Base-by-base conservation (phyloP, 2,113 vertebrate species). In the Toxotes chatareus region DNA sequence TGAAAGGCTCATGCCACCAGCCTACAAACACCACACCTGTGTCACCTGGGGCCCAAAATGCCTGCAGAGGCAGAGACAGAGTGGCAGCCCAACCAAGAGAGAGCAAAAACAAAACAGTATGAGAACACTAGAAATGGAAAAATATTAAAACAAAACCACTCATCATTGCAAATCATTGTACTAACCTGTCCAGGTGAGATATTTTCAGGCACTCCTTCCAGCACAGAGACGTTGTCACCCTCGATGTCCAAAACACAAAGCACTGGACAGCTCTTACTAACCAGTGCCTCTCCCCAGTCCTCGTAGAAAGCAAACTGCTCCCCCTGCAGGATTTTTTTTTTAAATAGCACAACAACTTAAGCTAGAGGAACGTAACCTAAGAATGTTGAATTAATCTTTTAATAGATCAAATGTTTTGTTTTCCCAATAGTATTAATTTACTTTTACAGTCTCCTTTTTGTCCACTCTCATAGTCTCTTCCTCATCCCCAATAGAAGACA, bases 171-270 rank as follows among this genome's bases (percentile, higher is more conserved):
- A 59, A 44, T 93, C 89, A 34, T 44, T 61, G 7, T 0, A 64
- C 64, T 2, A 32, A 99, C 98, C 97, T 99, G 98, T 61, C 98
- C 98, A 5, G 97, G 97, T 7, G 97, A 99, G 73, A 99, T 94
- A 66, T 96, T 75, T 60, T 96, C 96, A 0, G 97, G 97, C 51
- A 99, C 64, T 0, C 96, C 96, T 51, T 98, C 97, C 56, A 99
- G 89, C 74, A 99, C 95, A 0, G 95, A 96, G 63, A 98, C 87
- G 44, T 96, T 98, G 92, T 93, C 94, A 7, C 96, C 92, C 47
- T 97, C 96, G 0, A 99, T 89, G 83, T 99, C 97, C 90, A 99
- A 91, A 76, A 97, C 65, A 19, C 98, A 99, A 44, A 99, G 96
- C 13, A 96, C 93, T 0, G 97, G 97, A 2, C 84, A 7, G 32